phyloP scores from a whole-genome alignment of 2,113 vertebrate species.

The Machaerirhynchus nigripectus region DNA sequence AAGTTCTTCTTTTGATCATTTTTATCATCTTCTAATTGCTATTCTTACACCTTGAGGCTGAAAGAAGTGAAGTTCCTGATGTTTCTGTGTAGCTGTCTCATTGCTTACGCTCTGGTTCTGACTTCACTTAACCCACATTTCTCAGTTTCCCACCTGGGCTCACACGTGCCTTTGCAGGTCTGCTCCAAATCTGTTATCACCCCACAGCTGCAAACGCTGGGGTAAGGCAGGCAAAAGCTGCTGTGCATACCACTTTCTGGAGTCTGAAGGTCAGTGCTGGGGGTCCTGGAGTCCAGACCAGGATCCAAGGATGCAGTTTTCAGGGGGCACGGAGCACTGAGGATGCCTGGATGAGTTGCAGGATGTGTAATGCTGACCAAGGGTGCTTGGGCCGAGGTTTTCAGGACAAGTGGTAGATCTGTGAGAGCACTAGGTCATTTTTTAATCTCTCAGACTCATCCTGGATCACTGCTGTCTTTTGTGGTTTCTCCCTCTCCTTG shows the following conservation, averaged over 20 bases:
- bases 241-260: background rate
- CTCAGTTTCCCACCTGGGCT: background rate
- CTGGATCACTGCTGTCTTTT: background rate
- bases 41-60: background rate
- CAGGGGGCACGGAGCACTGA: background rate
- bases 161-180: background rate
- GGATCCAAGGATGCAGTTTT: background rate
- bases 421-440: background rate
- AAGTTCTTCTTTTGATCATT: constrained; percentile 6
- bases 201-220: background rate
- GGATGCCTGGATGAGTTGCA: background rate
- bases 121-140: background rate
- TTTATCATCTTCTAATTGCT: background rate
- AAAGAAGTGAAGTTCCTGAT: background rate
- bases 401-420: background rate
- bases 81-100: background rate
- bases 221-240: background rate
- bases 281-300: background rate
- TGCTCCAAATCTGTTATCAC: background rate
- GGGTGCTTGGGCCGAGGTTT: background rate
- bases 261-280: background rate
- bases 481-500: background rate
- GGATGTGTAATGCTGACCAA: background rate
- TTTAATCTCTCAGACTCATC: background rate
- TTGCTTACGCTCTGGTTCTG: background rate